Percentiles rank a stretch among this genome's conserved stretches.
Conservation (phyloP, 2,113 vertebrate genomes). For the Platysternon megacephalum region DNA sequence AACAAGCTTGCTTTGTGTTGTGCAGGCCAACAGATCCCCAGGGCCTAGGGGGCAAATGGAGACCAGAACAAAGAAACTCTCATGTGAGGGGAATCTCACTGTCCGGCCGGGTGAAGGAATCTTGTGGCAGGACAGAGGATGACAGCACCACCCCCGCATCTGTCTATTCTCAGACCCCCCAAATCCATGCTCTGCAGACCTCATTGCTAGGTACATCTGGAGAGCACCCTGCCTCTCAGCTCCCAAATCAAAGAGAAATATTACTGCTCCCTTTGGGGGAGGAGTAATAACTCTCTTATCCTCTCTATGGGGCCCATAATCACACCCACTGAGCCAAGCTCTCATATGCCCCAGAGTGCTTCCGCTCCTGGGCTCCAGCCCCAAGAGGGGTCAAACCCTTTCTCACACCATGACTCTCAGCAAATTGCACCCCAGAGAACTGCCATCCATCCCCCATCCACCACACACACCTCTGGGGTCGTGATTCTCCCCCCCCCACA, state of each 20-base stretch:
- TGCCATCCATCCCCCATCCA: too few relatives aligned
- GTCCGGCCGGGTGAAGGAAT: neutral
- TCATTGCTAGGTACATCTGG: neutral
- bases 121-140: neutral
- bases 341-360: too few relatives aligned
- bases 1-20: neutral
- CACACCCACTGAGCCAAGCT: neutral
- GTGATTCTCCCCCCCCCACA: too few relatives aligned
- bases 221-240: neutral
- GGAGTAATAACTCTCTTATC: neutral
- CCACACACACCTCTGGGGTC: too few relatives aligned
- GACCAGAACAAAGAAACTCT: neutral
- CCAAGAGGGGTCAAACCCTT: too few relatives aligned
- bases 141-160: neutral
- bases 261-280: neutral
- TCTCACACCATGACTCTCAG: too few relatives aligned
- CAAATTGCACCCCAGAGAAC: too few relatives aligned
- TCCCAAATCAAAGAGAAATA: too few relatives aligned
- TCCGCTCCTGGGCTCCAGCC: neutral
- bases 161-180: neutral
- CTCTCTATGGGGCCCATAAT: neutral
- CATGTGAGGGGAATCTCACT: neutral
- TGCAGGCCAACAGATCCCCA: neutral
- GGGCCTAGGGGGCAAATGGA: neutral
- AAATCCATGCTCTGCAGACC: neutral